These are phyloP conservation scores for Microcebus ravelobensis DNA, from an alignment of 2,113 vertebrate species.

Conservation along the genomic window DNA sequence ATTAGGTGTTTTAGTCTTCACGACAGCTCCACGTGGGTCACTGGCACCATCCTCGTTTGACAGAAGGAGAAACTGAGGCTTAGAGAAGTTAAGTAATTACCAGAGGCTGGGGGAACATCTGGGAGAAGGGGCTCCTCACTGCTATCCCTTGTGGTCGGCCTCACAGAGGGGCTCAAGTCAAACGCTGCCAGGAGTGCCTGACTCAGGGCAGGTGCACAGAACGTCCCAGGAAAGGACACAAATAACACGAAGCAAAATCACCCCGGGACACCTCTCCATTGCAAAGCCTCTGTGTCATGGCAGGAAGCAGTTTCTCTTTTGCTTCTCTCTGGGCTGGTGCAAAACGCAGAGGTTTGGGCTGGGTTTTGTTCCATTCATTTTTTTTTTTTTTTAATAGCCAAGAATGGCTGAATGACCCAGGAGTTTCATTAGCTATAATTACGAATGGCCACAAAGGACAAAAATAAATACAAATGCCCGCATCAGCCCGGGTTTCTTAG, in stretches of 20 bases:
- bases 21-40: too few species aligned
- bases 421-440: not conserved
- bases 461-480: not conserved
- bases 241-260: not conserved
- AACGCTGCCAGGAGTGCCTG: too few species aligned
- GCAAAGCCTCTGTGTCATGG: not conserved
- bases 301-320: not conserved
- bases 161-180: not conserved
- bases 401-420: not conserved
- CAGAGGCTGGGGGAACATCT: not conserved
- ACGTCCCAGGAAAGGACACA: not conserved
- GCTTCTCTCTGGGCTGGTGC: not conserved
- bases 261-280: not conserved
- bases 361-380: not conserved
- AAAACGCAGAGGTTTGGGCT: not conserved
- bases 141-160: accelerated
- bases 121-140: not conserved
- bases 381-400: not conserved
- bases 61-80: not conserved
- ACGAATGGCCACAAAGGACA: not conserved
- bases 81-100: not conserved
- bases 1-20: not conserved
- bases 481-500: not conserved
- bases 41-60: not conserved
- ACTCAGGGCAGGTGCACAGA: too few species aligned